Evolutionary conservation across 2,113 vertebrate species (phyloP), one percentile per base, ranked within the genome.

Genomic region (Epinephelus moara): DNA sequence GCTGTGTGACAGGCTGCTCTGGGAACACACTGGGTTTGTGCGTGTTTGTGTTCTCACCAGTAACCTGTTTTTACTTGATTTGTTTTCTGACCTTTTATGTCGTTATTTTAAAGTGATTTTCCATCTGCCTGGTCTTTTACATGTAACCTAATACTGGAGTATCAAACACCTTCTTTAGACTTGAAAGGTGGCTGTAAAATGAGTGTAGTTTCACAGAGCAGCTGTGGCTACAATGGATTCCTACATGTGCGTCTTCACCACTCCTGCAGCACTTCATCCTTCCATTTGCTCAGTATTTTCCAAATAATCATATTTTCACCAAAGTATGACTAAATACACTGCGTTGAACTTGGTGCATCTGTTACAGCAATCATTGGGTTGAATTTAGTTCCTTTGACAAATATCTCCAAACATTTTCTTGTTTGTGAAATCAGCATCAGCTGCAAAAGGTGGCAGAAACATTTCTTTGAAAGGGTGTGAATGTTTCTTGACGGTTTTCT

Each of bases 1-100:
- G 18, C 70, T 50, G 78, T 62, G 76, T 80, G 64, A 75, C 59
- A 14, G 66, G 60, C 52, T 37, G 81, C 78, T 81, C 50, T 5
- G 23, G n/a, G 19, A 66, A 17, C 70, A 2, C 63, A 1, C 27
- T 45, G 76, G 12, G 17, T 56, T 53, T 47, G 13, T 49, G 75
- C 45, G 25, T 27, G 4, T 30, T 30, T 13, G 21, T 25, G 49
- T 4, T 23, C 10, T 70, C 49, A 21, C 15, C 11, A 19, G n/a
- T 3, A 11, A 27, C 13, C 1, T 17, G n/a, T 42, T 23, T 42
- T 23, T 11, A 8, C n/a, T 13, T 37, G 27, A 66, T 76, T 64
- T 5, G 19, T 53, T 82, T 33, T 63, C 10, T 73, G 5, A 45
- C 10, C 42, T 69, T 47, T 55, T 68, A 2, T 47, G 37, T 14